Conservation (phyloP, 2,888 invertebrate species). For the Heliothis peltigera region DNA sequence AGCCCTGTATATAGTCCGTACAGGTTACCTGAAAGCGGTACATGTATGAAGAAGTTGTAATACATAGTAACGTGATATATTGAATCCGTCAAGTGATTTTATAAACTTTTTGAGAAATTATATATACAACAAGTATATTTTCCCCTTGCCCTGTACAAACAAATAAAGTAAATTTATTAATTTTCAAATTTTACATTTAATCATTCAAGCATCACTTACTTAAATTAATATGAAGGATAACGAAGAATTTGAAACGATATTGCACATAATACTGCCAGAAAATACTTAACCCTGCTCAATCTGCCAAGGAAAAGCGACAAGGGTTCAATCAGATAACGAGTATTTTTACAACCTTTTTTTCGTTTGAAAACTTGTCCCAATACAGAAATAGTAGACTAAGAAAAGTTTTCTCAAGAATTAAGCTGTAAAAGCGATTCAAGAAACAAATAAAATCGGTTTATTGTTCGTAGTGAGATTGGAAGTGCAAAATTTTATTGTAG, state of each 20-base stretch:
- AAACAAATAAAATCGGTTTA: slow-evolving; percentile 80
- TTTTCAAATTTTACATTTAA: no score
- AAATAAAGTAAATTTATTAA: no score
- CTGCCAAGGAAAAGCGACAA: slow-evolving; percentile 13
- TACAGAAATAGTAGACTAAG: slow-evolving; percentile 24
- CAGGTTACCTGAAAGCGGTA: slow-evolving; percentile 65
- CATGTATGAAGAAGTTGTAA: slow-evolving; percentile 56
- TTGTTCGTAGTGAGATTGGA: slow-evolving; percentile 78
- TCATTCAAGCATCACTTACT: no score
- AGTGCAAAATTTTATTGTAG: slow-evolving; percentile 80
- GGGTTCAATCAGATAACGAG: slow-evolving; percentile 18
- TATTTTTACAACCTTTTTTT: neutral
- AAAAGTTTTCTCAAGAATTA: slow-evolving; percentile 57
- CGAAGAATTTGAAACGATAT: slow-evolving; percentile 12
- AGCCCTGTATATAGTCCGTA: slow-evolving; percentile 53
- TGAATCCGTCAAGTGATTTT: slow-evolving; percentile 41
- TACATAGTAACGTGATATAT: slow-evolving; percentile 53
- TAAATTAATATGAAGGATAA: slow-evolving; percentile 8
- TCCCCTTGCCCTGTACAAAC: no score
- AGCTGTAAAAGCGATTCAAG: slow-evolving; percentile 65
- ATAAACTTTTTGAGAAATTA: slow-evolving; percentile 10
- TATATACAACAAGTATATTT: neutral
- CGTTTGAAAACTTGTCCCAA: slow-evolving; percentile 4
- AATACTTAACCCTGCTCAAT: slow-evolving; percentile 34
- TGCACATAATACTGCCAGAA: slow-evolving; percentile 15